Evolutionary conservation across 1,140 invertebrate genomes (phyloP), one percentile per base, ranked within the genome.

Genomic region (Aplysia californica): DNA sequence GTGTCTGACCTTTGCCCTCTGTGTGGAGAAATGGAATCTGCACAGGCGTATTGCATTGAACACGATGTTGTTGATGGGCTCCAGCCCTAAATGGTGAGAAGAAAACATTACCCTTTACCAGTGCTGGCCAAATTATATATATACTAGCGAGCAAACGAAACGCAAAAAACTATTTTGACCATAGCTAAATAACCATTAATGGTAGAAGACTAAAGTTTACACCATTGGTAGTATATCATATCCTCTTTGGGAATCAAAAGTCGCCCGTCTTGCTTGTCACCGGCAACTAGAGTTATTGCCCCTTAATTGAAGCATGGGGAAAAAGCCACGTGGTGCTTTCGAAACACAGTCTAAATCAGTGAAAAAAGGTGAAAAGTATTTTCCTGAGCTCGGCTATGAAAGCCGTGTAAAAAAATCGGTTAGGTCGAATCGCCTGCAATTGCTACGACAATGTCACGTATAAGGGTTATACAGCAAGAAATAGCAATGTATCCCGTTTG

Each of bases 41-140:
- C 96, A 97, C 78, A 93, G 94, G 84, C 91, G 96, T 77, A 93
- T 97, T 2, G 96, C 96, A 0, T 87, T 97, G 20, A 92, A 92
- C 80, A 93, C 95, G 2, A 93, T 97, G 61, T 92, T 94, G 68
- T 88, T 93, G 10, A 92, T 96, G 55, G 96, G 96, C 36, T 87
- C 89, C 18, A 86, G 86, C 50, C 89, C 89, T 3, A 88, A 87
- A 84, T 91, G 89, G 91, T 90, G 82, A 78, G 44, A 64, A 15
- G 41, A 29, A 50, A 33, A 56, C 33, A 26, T 6, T 39, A 64
- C 33, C 31, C 21, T 1, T 36, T 36, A 31, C 3, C 38, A 61
- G 23, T 15, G 6, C 10, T 61, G 20, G 29, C 18, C 1, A 5
- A 44, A 36, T 41, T 23, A n/a, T n/a, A 2, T 68, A 21, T 3